These are phyloP conservation scores for Rhizomys pruinosus DNA, from an alignment of 2,113 vertebrate species.

Conservation along the genomic window DNA sequence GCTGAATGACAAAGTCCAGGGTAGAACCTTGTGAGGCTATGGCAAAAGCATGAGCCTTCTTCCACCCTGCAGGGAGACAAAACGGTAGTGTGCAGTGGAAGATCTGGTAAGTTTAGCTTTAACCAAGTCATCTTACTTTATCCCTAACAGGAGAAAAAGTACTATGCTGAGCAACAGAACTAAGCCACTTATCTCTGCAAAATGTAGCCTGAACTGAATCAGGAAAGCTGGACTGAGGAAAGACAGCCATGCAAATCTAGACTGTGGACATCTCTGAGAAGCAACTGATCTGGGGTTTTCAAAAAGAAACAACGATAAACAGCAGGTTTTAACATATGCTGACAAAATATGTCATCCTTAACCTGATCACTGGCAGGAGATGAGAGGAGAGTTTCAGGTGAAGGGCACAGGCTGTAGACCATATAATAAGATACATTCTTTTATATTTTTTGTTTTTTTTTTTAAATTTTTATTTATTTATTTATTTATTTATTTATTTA, in stretches of 20 bases:
- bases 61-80: background rate
- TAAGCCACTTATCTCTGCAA: background rate
- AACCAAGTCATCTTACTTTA: constrained; percentile 4
- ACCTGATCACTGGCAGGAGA: background rate
- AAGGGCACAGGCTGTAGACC: background rate
- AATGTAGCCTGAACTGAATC: constrained; percentile 26
- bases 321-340: background rate
- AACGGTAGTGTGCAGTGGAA: background rate
- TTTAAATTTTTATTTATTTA: no score
- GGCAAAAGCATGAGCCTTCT: no score
- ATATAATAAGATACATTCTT: background rate
- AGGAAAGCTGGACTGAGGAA: background rate
- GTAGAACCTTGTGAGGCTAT: no score
- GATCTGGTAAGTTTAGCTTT: background rate
- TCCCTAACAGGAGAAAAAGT: background rate
- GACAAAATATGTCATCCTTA: background rate
- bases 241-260: background rate
- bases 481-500: no score
- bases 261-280: background rate
- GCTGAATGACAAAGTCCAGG: no score
- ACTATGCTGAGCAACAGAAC: background rate
- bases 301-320: background rate
- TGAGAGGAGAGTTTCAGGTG: background rate
- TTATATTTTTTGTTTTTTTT: no score
- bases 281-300: background rate